Base-by-base conservation (phyloP, 2,113 vertebrate species). In the Calidris pugnax region DNA sequence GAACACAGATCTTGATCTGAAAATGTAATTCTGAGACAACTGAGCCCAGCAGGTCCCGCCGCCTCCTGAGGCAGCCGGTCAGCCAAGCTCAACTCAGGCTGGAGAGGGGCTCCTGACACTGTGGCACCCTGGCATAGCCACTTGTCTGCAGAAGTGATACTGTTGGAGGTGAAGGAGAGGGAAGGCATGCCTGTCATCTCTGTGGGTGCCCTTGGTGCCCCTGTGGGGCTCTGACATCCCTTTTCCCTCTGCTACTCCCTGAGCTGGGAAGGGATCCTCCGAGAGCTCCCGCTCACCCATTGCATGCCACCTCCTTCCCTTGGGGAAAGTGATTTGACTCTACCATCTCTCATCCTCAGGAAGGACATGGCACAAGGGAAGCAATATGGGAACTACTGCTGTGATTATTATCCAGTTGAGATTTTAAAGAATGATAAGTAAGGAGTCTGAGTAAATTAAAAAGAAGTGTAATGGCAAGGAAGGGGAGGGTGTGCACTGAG, bases 281-380 rank as follows among this genome's bases (percentile, higher is more conserved):
- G 13, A 24, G 16, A 83, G 16, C 21, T 85, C 15, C n/a, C 37
- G 7, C 9, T 92, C 37, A 32, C 5, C 7, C 22, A 14, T 4
- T 28, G 5, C 7, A 0, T 69, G 33, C 5, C 26, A 51, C 5
- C 5, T 33, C 7, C 6, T 11, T 45, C 26, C 17, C 3, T n/a
- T 6, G 17, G 11, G 17, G 13, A 37, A 12, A 59, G 24, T 4
- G 14, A 63, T 80, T 14, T 2, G 2, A 3, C 16, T 45, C 35
- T 4, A 57, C 3, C 7, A 9, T 7, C 9, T 75, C 39, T 71
- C 15, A 37, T 18, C 20, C 14, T 59, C 33, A 37, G 23, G 16
- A 81, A 4, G 17, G 9, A 45, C 35, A 68, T 2, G 12, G 37
- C 39, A 33, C 15, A 63, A 59, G 7, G 22, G 9, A 88, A 72